These are phyloP conservation scores for Stenodera caucasica DNA, from an alignment of 2,888 invertebrate genomes.

Conservation along the genomic window DNA sequence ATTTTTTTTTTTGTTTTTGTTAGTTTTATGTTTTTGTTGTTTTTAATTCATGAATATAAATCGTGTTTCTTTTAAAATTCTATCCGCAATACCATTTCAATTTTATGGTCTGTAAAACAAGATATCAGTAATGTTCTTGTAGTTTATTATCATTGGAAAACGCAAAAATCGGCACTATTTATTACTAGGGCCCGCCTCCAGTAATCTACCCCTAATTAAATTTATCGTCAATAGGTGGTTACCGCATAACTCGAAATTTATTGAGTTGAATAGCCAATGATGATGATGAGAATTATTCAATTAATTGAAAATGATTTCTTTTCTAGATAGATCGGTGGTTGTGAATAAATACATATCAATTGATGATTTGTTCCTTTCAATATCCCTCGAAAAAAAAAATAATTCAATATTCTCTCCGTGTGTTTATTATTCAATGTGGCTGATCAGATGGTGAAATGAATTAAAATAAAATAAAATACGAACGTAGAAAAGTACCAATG, in stretches of 20 bases:
- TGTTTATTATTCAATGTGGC: conserved; percentile 6
- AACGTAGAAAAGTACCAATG: neutral
- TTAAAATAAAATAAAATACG: conserved; percentile 12
- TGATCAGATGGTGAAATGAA: conserved; percentile 5
- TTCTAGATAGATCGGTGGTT: too few species aligned
- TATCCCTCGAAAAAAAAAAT: neutral
- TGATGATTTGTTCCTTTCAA: neutral
- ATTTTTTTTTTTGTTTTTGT: too few species aligned
- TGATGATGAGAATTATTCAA: too few species aligned
- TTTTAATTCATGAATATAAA: too few species aligned
- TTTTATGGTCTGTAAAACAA: neutral
- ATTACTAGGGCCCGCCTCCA: conserved; percentile 1
- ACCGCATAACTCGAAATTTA: neutral
- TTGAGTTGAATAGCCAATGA: too few species aligned
- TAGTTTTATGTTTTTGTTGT: too few species aligned
- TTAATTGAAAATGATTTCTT: too few species aligned
- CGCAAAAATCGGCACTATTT: conserved; percentile 4
- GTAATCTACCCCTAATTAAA: neutral
- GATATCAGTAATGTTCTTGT: neutral
- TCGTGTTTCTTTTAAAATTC: neutral
- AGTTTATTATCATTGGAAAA: neutral
- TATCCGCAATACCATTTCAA: neutral
- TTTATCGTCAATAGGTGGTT: neutral
- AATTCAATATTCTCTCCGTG: neutral
- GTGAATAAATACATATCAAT: neutral